Evolutionary conservation across 1,140 invertebrate genomes (phyloP).

Genomic region (Drosophila eugracilis): DNA sequence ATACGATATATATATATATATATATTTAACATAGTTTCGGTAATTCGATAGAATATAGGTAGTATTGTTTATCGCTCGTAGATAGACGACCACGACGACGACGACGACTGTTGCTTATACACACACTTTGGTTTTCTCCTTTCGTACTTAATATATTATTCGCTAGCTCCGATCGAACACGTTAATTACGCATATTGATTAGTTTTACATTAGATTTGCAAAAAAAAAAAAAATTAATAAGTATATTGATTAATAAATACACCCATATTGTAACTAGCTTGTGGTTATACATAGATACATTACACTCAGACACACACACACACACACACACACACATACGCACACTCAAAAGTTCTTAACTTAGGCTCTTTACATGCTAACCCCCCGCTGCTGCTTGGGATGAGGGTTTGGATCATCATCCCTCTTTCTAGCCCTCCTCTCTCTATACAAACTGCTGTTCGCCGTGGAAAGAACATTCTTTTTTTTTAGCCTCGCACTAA

Average conservation of each 20-base stretch:
- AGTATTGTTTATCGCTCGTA: conserved; percentile 43
- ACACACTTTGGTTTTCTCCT: conserved; percentile 55
- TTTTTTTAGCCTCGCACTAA: conserved; percentile 82
- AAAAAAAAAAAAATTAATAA: conserved; percentile 42
- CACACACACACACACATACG: too few relatives aligned
- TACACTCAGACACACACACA: too few relatives aligned
- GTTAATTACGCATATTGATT: conserved; percentile 46
- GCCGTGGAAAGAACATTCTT: conserved; percentile 45
- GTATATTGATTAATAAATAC: conserved; percentile 47
- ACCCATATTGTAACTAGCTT: conserved; percentile 60
- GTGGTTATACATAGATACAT: conserved; percentile 35
- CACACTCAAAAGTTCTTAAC: conserved; percentile 29
- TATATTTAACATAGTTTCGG: conserved; percentile 51
- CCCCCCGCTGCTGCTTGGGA: neutral
- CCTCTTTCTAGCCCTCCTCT: neutral
- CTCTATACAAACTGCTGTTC: conserved; percentile 44
- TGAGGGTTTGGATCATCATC: too few relatives aligned
- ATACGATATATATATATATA: too few relatives aligned
- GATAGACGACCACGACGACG: too few relatives aligned
- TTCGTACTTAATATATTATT: conserved; percentile 31
- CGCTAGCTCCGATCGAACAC: conserved; percentile 29
- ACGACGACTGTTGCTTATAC: conserved; percentile 45
- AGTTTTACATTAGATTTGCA: conserved; percentile 27
- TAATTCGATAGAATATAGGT: conserved; percentile 54
- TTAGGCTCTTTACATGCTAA: conserved; percentile 39